A percentile compares a stretch with the other conserved stretches of the same genome.
Conservation (phyloP, 2,888 invertebrate species). For the Luperina testacea region DNA sequence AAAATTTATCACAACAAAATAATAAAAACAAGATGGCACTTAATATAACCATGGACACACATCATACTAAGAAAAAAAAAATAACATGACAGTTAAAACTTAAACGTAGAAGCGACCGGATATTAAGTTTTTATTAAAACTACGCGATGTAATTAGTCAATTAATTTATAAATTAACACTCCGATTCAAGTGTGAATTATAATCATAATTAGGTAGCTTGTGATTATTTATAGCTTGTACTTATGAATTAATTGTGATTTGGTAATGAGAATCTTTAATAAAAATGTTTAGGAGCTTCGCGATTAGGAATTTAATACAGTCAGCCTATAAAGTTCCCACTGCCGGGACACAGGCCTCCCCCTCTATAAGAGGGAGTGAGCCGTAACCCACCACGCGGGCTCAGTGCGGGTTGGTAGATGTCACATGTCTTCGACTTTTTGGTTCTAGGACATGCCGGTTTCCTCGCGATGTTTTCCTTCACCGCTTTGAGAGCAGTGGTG, state of each 20-base stretch:
- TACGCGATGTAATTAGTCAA: conserved; percentile 19
- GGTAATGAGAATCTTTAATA: not conserved
- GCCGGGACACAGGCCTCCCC: no score
- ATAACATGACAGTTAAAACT: not conserved
- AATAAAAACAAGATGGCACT: conserved; percentile 1
- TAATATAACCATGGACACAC: no score
- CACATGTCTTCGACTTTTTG: no score
- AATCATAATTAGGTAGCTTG: conserved; percentile 19
- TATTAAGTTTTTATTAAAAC: conserved; percentile 26
- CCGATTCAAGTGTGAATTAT: conserved; percentile 15
- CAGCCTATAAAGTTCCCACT: no score
- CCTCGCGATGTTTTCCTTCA: no score
- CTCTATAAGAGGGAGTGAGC: no score
- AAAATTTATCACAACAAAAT: not conserved
- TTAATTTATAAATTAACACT: conserved; percentile 34
- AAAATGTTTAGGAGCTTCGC: not conserved
- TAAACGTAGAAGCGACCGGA: conserved; percentile 27
- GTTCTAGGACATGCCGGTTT: no score
- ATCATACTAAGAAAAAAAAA: not conserved
- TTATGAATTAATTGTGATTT: conserved; percentile 9
- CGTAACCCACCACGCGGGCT: no score
- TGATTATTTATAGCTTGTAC: not conserved
- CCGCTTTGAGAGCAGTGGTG: no score
- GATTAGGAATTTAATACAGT: not conserved
- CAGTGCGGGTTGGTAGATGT: no score